A percentile compares a stretch with the other conserved stretches of the same genome.
Evolutionary conservation across 2,797 vertebrate genomes (phyloP).

Genomic region (Sebastes diploproa): DNA sequence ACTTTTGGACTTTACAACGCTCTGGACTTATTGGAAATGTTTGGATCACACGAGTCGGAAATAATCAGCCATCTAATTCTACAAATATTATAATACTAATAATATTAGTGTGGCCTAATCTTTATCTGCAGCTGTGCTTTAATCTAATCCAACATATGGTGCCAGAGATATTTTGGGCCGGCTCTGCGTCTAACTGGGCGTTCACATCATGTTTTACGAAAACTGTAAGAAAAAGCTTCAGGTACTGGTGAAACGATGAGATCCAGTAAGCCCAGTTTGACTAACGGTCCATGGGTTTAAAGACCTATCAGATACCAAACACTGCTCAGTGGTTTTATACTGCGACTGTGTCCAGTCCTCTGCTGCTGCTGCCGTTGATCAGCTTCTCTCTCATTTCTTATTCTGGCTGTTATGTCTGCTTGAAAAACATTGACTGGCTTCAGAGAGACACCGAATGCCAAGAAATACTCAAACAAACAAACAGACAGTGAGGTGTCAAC

Average conservation of each 20-base stretch:
- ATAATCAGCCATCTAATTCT: too few relatives aligned
- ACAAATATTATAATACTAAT: too few relatives aligned
- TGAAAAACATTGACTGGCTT: slow-evolving; percentile 7
- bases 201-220: background rate
- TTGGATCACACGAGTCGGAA: too few relatives aligned
- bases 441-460: slow-evolving; percentile 9
- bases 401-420: slow-evolving; percentile 1
- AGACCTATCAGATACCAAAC: background rate
- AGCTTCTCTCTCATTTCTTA: background rate
- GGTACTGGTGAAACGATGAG: background rate
- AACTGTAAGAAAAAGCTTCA: background rate
- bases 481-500: background rate
- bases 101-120: too few relatives aligned
- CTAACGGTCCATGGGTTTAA: background rate
- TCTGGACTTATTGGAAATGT: too few relatives aligned
- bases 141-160: background rate
- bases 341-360: background rate
- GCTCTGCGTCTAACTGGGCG: background rate
- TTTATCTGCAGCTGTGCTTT: background rate
- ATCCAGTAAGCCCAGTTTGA: background rate
- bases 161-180: background rate
- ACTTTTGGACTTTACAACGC: too few relatives aligned
- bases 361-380: background rate
- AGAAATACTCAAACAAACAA: background rate
- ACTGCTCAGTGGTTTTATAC: background rate